Percentiles rank a stretch among this genome's conserved stretches.
Conservation (phyloP, 2,113 vertebrate species). For the Proteles cristata region DNA sequence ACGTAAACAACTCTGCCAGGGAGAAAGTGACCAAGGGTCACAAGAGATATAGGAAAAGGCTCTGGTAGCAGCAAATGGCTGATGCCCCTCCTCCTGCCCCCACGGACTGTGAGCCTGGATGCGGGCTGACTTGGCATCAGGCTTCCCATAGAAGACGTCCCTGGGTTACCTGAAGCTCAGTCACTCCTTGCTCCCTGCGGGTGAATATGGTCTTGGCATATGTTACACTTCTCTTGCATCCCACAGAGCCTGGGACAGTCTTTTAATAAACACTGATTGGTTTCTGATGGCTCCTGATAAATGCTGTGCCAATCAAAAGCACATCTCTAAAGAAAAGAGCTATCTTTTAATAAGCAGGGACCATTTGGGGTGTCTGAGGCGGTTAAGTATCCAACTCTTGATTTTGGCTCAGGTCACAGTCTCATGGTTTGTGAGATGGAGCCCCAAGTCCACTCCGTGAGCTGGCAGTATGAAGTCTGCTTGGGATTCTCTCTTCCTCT, state of each 20-base stretch:
- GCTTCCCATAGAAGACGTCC: not conserved
- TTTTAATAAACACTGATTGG: not conserved
- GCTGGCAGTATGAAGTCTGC: no score
- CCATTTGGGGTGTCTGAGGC: not conserved
- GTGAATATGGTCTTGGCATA: rapidly evolving
- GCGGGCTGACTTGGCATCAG: not conserved
- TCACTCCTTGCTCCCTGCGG: rapidly evolving
- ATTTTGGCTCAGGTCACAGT: no score
- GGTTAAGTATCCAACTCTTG: no score
- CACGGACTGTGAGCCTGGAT: not conserved
- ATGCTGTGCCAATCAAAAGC: not conserved
- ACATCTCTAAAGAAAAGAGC: not conserved
- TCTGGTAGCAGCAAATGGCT: not conserved
- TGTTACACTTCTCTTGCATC: not conserved
- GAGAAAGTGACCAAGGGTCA: not conserved
- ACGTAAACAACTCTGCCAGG: no score
- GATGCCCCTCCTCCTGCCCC: not conserved
- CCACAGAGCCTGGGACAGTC: not conserved
- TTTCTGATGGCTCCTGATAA: not conserved
- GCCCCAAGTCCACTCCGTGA: no score
- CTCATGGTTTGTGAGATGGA: no score
- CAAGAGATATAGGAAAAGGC: not conserved
- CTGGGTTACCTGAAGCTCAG: not conserved
- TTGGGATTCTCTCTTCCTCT: no score
- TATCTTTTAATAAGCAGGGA: not conserved